Base-by-base conservation (phyloP, 2,797 vertebrate species). In the Enteromius unitaeniatus region DNA sequence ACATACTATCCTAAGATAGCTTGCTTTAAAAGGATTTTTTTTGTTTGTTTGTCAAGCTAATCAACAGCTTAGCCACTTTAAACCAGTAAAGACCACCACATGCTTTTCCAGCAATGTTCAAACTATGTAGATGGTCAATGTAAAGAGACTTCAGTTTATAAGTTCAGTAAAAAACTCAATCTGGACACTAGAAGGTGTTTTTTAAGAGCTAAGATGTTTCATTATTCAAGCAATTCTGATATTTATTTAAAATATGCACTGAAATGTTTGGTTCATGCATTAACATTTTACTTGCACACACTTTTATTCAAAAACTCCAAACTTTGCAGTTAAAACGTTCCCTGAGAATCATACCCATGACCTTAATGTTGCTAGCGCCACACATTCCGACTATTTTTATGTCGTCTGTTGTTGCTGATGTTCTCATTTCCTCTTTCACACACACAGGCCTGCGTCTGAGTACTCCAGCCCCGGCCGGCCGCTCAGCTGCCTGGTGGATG, bases 381-480 rank as follows among this genome's bases (percentile, higher is more conserved):
- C 40, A 6, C 37, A 2, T 40, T 23, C 2, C 1, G 19, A 17
- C 69, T 17, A 6, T 31, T 73, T 51, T 21, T 13, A 72, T 28
- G 23, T 19, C 49, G 4, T 53, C 28, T 34, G 17, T 34, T 3
- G 2, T 42, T 28, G 42, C 7, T 51, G 21, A 26, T 26, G 23
- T 17, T 13, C 14, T 49, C 14, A 40, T 31, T 23, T 45, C n/a
- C 5, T 73, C n/a, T 84, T 34, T 72, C 67, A 34, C 73, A 31
- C 53, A 28, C 21, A 47, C 26, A 40, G 98, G 91, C 97, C 98
- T 0, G 98, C 98, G 0, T 98, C 97, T 0, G 98, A 99, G 92
- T 99, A 99, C 93, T 99, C 97, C 85, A 99, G 98, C 90, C 98
- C 95, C 0, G 97, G 97, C 67, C 93, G 98, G 84, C 98, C 98